Percentiles rank a stretch among this genome's conserved stretches.
These are phyloP conservation scores for Ginglymostoma cirratum DNA, from an alignment of 2,113 vertebrate genomes.

Conservation along the genomic window DNA sequence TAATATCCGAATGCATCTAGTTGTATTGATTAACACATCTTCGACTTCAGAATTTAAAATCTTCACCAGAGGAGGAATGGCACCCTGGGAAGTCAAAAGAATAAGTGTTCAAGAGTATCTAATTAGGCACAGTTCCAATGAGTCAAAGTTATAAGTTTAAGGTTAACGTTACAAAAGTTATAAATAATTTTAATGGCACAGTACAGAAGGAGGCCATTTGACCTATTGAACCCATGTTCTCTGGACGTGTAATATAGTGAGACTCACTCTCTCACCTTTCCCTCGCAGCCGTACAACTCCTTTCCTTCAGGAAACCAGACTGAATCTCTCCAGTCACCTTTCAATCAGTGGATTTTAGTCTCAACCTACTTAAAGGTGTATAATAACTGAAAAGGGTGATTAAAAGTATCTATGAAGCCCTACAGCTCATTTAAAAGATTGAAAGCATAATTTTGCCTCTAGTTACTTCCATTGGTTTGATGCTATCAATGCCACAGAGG, in stretches of 20 bases:
- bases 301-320: neutral
- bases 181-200: neutral
- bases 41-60: constrained; percentile 53
- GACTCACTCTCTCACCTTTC: neutral
- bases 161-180: neutral
- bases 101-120: neutral
- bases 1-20: constrained; percentile 57
- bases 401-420: no score
- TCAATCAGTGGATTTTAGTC: neutral
- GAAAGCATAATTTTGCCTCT: no score
- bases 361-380: no score
- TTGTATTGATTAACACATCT: constrained; percentile 57
- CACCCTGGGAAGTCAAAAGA: constrained; percentile 49
- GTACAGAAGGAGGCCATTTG: neutral
- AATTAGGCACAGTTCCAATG: neutral
- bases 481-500: no score
- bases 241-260: neutral
- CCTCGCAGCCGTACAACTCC: no score
- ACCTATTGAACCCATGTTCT: neutral
- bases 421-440: no score
- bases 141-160: neutral
- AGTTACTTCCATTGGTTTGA: no score
- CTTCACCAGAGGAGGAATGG: constrained; percentile 52
- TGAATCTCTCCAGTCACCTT: neutral
- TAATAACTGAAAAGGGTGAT: no score